Base-by-base conservation (phyloP, 2,113 vertebrate genomes). In the Phrynosoma platyrhinos region DNA sequence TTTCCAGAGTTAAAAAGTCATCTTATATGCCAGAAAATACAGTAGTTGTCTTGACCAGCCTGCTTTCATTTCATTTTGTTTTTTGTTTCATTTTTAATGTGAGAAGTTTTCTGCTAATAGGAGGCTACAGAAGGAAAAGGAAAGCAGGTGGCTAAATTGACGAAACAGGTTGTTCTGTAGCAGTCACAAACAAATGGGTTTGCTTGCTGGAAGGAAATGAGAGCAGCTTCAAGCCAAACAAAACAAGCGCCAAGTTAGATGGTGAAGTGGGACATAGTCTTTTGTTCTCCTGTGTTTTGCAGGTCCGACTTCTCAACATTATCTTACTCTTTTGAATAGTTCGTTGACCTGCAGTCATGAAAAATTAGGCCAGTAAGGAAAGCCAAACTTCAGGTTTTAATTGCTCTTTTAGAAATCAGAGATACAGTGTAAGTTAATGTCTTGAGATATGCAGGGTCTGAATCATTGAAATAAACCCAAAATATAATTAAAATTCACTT, bases 131-230 rank as follows among this genome's bases (percentile, higher is more conserved):
- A 87, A 86, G 83, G 76, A 90, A 88, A 87, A 89, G 62, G 36
- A 87, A 30, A 58, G 53, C 79, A 68, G 91, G 71, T 79, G 86
- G 75, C 87, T 89, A 80, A 91, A 78, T 93, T 89, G 88, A 75
- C 47, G 75, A 27, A 92, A 14, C 21, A 90, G 75, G 20, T 90
- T 89, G 64, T 90, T 94, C 20, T 23, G 47, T 53, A 0, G 0
- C 25, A 89, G 79, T 90, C 30, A 79, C 87, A 5, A 58, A 64
- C 76, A 81, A 32, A 87, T 77, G 40, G 2, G n/a, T 79, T 68
- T 88, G 0, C 76, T 92, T 85, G 88, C 4, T 52, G 30, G 72
- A 82, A 83, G 2, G 68, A 89, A 92, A 93, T 79, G 0, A 0
- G 84, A 87, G 74, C 58, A 53, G 64, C 87, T 71, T 47, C 47